Percentiles rank a stretch among this genome's conserved stretches.
Evolutionary conservation across 2,888 invertebrate genomes (phyloP).

Genomic region (Drymonia ruficornis): DNA sequence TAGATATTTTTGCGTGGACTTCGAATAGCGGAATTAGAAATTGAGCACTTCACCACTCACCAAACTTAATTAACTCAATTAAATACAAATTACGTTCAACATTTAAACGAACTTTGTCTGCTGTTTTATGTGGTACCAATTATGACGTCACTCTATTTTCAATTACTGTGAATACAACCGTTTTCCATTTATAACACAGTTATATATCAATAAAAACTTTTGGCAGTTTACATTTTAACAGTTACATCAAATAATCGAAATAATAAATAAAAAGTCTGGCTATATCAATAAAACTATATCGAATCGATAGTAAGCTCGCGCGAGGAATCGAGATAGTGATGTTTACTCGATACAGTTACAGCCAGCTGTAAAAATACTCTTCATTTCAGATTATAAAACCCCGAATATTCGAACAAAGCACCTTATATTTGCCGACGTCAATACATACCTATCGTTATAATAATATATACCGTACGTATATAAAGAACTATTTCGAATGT

Average conservation of each 20-base stretch:
- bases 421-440: constrained; percentile 57
- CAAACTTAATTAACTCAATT: background rate
- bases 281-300: constrained; percentile 36
- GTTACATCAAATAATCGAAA: constrained; percentile 6
- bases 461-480: constrained; percentile 31
- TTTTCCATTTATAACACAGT: background rate
- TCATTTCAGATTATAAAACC: constrained; percentile 46
- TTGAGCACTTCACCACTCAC: constrained; percentile 1
- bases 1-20: constrained; percentile 36
- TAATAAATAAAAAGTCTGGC: constrained; percentile 20
- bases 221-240: background rate
- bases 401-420: constrained; percentile 52
- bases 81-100: background rate
- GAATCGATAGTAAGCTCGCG: constrained; percentile 25
- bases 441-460: constrained; percentile 42
- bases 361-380: constrained; percentile 53
- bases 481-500: constrained; percentile 22
- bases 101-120: too few relatives aligned
- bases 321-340: constrained; percentile 37
- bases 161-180: background rate
- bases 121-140: background rate
- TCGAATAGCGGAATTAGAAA: constrained; percentile 17
- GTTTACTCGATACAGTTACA: constrained; percentile 45
- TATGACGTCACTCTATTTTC: background rate
- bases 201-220: background rate